phyloP scores from a whole-genome alignment of 1,140 invertebrate species.

The Grapholita molesta region DNA sequence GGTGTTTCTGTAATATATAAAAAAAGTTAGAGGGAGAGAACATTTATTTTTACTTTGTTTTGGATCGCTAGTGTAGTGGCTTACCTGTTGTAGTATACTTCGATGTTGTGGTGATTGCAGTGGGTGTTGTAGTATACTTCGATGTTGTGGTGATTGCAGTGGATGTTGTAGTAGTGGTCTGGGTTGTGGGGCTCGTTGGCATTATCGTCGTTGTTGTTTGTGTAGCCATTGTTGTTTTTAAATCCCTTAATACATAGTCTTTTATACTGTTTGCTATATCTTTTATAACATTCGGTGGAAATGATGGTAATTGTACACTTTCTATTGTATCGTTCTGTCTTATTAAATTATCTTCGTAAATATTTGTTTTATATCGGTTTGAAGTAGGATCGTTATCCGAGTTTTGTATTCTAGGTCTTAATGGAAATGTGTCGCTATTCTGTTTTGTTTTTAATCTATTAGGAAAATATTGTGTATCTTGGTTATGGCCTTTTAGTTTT shows the following conservation, averaged over 20 bases:
- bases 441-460: neutral
- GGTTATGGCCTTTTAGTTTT: neutral
- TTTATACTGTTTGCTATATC: conserved; percentile 59
- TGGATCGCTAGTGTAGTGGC: neutral
- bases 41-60: neutral
- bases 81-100: conserved; percentile 23
- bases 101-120: conserved; percentile 15
- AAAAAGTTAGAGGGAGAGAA: neutral
- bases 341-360: neutral
- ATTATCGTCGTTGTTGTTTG: neutral
- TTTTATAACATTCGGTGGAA: conserved; percentile 43
- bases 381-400: neutral
- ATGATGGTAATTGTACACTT: neutral
- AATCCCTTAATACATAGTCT: conserved; percentile 48
- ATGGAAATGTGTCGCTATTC: neutral
- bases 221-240: conserved; percentile 33
- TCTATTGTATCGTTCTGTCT: neutral
- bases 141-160: conserved; percentile 16
- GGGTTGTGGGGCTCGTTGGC: conserved; percentile 13
- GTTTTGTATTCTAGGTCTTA: neutral
- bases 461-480: neutral
- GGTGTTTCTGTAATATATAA: neutral
- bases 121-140: neutral
- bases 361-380: neutral
- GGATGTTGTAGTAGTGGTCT: conserved; percentile 17